These are phyloP conservation scores for Pseudopodoces humilis DNA, from an alignment of 2,113 vertebrate genomes.

Conservation along the genomic window DNA sequence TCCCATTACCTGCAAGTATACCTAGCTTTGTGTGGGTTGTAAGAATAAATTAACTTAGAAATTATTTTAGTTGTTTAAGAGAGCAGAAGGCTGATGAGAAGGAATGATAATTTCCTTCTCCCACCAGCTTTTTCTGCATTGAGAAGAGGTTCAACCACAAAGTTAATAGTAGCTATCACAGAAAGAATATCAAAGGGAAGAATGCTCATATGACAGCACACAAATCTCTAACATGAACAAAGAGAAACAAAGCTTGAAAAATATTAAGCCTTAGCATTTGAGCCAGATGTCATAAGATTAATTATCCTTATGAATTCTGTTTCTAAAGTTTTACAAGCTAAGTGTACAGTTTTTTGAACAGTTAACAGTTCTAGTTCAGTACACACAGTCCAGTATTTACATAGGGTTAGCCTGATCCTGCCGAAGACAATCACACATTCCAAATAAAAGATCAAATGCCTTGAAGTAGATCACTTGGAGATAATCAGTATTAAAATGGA, in stretches of 20 bases:
- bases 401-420: background rate
- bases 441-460: conserved; percentile 40
- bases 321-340: background rate
- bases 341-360: background rate
- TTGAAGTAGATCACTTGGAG: conserved; percentile 52
- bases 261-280: background rate
- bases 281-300: background rate
- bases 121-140: background rate
- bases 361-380: background rate
- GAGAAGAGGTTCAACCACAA: background rate
- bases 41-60: background rate
- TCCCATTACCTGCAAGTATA: background rate
- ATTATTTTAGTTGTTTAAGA: background rate
- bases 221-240: background rate
- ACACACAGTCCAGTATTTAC: background rate
- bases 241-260: background rate
- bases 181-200: background rate
- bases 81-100: background rate
- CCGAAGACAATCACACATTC: background rate
- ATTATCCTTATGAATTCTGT: background rate
- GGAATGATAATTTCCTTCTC: background rate
- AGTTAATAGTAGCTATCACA: background rate
- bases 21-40: background rate
- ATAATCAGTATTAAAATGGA: conserved; percentile 56
- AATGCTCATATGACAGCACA: background rate